These are phyloP conservation scores for Probosciger aterrimus DNA, from an alignment of 2,113 vertebrate genomes.

Conservation along the genomic window DNA sequence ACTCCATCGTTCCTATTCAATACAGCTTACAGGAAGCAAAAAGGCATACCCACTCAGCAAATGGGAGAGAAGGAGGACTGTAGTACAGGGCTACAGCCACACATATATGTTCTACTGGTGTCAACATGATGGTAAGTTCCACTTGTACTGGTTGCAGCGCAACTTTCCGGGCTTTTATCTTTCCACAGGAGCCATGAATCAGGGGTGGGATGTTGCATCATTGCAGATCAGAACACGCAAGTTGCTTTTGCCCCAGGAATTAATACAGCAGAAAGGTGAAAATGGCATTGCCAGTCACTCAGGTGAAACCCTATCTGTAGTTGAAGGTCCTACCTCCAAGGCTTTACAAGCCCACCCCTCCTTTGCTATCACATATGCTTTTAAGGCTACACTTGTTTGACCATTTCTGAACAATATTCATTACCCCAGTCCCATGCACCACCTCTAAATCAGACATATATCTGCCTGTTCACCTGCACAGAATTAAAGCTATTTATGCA, in stretches of 20 bases:
- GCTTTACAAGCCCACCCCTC: not conserved
- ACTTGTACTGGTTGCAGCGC: not conserved
- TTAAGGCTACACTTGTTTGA: not conserved
- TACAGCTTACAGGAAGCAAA: not conserved
- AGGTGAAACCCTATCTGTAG: not conserved
- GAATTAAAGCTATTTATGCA: not conserved
- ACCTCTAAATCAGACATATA: not conserved
- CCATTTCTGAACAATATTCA: not conserved
- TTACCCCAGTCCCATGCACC: not conserved
- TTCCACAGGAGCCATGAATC: not conserved
- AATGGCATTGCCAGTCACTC: accelerated
- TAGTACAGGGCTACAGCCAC: not conserved
- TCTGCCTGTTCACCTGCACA: not conserved
- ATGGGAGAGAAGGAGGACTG: accelerated
- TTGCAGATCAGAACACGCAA: accelerated
- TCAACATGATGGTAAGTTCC: not conserved
- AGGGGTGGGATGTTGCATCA: not conserved
- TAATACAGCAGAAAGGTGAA: not conserved
- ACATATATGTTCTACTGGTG: accelerated
- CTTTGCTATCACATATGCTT: accelerated
- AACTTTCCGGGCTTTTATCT: not conserved
- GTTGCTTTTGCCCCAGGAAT: not conserved
- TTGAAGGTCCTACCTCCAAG: too few relatives aligned
- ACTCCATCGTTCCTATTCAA: not conserved
- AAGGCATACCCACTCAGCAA: not conserved